A percentile compares a stretch with the other conserved stretches of the same genome.
These are phyloP conservation scores for Hypsopygia costalis DNA, from an alignment of 2,888 invertebrate genomes.

Conservation along the genomic window DNA sequence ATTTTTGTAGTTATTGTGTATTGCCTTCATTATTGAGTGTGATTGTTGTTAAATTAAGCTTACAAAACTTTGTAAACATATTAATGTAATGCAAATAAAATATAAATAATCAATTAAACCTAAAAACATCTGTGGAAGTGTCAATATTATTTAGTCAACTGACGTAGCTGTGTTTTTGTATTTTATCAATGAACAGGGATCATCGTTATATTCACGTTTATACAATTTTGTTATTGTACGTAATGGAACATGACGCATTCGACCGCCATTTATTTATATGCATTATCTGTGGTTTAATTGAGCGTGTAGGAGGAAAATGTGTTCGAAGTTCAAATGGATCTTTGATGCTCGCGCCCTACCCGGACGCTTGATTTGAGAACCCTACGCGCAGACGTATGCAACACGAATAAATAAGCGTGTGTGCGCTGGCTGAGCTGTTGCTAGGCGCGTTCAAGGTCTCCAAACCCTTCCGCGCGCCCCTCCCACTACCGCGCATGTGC, in stretches of 20 bases:
- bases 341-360: constrained; percentile 1
- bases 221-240: constrained; percentile 2
- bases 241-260: constrained; percentile 5
- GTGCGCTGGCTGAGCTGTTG: constrained; percentile 51
- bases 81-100: too few species aligned
- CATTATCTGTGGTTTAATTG: neutral
- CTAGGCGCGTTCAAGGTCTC: constrained; percentile 75
- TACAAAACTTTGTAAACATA: too few species aligned
- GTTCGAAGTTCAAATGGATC: neutral
- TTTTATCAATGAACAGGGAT: constrained; percentile 5
- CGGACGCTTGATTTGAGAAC: constrained; percentile 53
- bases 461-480: constrained; percentile 50
- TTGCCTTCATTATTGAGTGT: too few species aligned
- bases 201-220: constrained; percentile 4
- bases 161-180: constrained; percentile 23
- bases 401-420: constrained; percentile 61
- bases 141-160: too few species aligned
- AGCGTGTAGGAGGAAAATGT: constrained; percentile 2
- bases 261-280: constrained; percentile 3
- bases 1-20: too few species aligned
- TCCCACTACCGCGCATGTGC: constrained; percentile 55
- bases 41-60: too few species aligned
- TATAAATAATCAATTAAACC: too few species aligned
- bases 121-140: too few species aligned
- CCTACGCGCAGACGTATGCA: constrained; percentile 63